Evolutionary conservation across 2,888 invertebrate genomes (phyloP).

Genomic region (Disparrhopalites patrizii): DNA sequence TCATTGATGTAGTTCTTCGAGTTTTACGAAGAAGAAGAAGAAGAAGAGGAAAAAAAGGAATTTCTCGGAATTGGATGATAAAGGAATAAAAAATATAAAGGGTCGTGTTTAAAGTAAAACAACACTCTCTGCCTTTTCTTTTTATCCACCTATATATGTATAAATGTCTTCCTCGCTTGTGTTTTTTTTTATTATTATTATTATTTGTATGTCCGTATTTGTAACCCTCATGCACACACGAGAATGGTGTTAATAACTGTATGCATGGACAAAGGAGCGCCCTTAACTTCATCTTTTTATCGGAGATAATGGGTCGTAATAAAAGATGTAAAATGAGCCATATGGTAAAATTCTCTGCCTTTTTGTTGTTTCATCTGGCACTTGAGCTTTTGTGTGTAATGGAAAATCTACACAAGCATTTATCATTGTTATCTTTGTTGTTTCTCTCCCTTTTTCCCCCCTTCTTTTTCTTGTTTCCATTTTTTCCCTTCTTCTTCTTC

Average conservation of each 20-base stretch:
- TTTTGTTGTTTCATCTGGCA: constrained; percentile 28
- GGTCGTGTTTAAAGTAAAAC: constrained; percentile 2
- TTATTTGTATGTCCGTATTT: too few species aligned
- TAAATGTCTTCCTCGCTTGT: too few species aligned
- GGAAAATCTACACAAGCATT: constrained; percentile 25
- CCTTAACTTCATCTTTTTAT: constrained; percentile 25
- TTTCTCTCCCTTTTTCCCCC: constrained; percentile 1
- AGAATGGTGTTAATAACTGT: constrained; percentile 18
- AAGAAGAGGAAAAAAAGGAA: neutral
- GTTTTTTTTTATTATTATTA: too few species aligned
- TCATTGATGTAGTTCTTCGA: too few species aligned
- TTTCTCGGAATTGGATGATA: neutral
- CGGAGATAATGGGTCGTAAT: constrained; percentile 11
- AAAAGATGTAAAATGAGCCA: constrained; percentile 26
- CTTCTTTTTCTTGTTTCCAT: neutral
- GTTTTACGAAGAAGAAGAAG: neutral
- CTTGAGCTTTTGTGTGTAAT: constrained; percentile 23
- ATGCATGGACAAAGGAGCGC: constrained; percentile 23
- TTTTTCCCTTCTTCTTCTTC: neutral
- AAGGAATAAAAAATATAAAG: too few species aligned
- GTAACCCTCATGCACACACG: too few species aligned
- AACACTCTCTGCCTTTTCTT: too few species aligned
- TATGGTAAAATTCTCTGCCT: constrained; percentile 23
- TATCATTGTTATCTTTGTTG: constrained; percentile 22
- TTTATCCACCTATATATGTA: too few species aligned